Percentiles rank a stretch among this genome's conserved stretches.
Evolutionary conservation across 23 tunicate species (phyloP).

Genomic region (Ciona savignyi): DNA sequence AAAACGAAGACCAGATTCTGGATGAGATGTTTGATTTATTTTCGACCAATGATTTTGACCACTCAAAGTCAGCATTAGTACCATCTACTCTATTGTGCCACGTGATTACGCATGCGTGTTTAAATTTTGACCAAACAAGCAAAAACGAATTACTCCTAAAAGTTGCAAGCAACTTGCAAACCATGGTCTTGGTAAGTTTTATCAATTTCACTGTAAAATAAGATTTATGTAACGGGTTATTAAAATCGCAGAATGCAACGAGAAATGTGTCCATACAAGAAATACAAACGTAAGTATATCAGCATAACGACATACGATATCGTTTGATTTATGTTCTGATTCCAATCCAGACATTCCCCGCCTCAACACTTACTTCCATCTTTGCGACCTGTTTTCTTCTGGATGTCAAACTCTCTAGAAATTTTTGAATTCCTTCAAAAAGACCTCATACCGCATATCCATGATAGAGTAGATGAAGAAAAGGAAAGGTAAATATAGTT

Average conservation of each 20-base stretch:
- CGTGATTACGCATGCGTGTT: conserved; percentile 59
- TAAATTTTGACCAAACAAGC: conserved; percentile 44
- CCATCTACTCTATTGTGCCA: conserved; percentile 65
- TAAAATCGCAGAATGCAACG: conserved; percentile 79
- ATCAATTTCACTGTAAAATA: too few species aligned
- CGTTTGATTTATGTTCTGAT: not conserved
- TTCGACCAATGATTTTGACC: not conserved
- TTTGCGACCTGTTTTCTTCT: conserved; percentile 53
- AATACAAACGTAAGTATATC: conserved; percentile 67
- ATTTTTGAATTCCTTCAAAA: conserved; percentile 64
- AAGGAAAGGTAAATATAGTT: conserved; percentile 37
- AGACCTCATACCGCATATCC: conserved; percentile 29
- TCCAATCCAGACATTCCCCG: not conserved
- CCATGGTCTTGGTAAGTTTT: conserved; percentile 55
- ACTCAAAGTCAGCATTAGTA: conserved; percentile 8
- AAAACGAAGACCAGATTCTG: conserved; percentile 40
- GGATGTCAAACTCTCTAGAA: conserved; percentile 91
- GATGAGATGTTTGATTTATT: conserved; percentile 30
- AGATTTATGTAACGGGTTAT: too few species aligned
- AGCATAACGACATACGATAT: too few species aligned
- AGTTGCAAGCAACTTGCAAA: conserved; percentile 69
- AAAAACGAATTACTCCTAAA: conserved; percentile 47
- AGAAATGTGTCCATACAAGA: conserved; percentile 68
- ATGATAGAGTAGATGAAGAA: conserved; percentile 41
- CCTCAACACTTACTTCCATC: conserved; percentile 14